A percentile compares a stretch with the other conserved stretches of the same genome.
These are phyloP conservation scores for Anhinga rufa DNA, from an alignment of 2,113 vertebrate species.

Conservation along the genomic window DNA sequence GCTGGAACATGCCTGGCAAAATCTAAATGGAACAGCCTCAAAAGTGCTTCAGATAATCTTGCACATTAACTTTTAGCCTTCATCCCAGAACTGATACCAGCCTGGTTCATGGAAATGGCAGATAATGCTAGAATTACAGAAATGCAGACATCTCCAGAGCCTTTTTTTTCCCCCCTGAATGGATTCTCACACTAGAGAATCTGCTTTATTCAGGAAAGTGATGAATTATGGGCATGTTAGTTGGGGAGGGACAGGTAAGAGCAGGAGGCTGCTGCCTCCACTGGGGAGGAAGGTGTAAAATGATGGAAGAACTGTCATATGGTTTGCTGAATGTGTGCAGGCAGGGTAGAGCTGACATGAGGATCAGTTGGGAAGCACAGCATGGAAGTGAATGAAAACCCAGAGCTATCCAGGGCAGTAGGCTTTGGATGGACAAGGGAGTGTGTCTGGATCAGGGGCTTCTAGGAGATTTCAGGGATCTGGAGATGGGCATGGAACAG, in stretches of 20 bases:
- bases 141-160: neutral
- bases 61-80: neutral
- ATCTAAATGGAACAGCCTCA: neutral
- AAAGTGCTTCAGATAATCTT: neutral
- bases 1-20: neutral
- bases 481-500: neutral
- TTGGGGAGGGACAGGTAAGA: neutral
- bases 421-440: neutral
- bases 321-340: neutral
- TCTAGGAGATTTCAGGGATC: neutral
- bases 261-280: neutral
- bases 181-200: neutral
- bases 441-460: neutral
- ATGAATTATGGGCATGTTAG: conserved; percentile 6
- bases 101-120: neutral
- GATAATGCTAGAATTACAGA: neutral
- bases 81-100: neutral
- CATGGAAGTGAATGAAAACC: neutral
- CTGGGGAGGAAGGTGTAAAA: neutral
- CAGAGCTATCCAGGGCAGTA: neutral
- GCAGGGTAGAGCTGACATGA: neutral
- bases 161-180: neutral
- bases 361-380: neutral
- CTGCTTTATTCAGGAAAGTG: neutral
- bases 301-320: neutral